phyloP scores from a whole-genome alignment of 2,888 invertebrate species.

The Pogonocherus hispidulus region DNA sequence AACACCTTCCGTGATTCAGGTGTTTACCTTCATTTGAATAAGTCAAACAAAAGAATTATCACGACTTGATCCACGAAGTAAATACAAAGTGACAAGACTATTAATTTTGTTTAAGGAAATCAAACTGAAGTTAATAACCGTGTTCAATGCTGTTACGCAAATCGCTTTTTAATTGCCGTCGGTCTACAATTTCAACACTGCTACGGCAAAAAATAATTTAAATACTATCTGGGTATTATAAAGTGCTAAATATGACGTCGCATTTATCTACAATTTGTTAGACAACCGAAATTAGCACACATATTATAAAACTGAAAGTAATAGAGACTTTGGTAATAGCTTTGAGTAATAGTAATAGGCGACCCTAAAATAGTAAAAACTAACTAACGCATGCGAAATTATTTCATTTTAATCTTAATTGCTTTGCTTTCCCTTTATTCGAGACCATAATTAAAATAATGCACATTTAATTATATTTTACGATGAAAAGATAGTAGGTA shows the following conservation, averaged over 20 bases:
- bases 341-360: no score
- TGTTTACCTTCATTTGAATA: not conserved
- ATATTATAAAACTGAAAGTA: not conserved
- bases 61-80: not conserved
- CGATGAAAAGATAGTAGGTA: conserved; percentile 9
- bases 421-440: conserved; percentile 9
- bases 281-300: not conserved
- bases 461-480: conserved; percentile 14
- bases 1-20: no score
- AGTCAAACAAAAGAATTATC: not conserved
- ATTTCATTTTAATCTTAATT: not conserved
- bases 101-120: not conserved
- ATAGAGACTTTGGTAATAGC: no score
- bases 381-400: not conserved
- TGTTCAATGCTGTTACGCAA: not conserved
- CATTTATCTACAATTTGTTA: no score
- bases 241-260: no score
- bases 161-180: not conserved
- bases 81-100: not conserved
- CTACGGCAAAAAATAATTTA: not conserved
- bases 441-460: conserved; percentile 1
- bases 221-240: no score
- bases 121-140: not conserved
- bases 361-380: not conserved
- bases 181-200: not conserved